phyloP scores from a whole-genome alignment of 1,140 invertebrate genomes.

The Lordiphosa clarofinis region DNA sequence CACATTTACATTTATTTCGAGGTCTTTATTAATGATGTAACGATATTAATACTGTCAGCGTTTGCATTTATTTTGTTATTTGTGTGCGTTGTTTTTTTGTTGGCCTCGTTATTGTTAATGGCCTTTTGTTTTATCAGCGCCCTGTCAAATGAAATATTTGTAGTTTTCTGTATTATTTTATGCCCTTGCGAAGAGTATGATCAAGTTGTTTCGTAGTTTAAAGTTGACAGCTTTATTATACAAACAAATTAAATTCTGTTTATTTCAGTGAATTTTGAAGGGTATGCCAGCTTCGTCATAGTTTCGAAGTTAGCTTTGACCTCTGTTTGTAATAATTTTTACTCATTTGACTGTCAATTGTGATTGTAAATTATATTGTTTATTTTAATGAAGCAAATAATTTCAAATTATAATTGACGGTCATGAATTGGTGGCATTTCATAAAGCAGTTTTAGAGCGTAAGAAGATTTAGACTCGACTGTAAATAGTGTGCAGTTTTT shows the following conservation, averaged over 20 bases:
- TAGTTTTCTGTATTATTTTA: conserved; percentile 26
- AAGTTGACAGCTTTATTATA: no score
- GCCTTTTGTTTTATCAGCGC: conserved; percentile 29
- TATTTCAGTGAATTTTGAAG: no score
- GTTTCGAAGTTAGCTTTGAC: no score
- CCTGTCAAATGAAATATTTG: conserved; percentile 37
- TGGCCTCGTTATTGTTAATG: conserved; percentile 51
- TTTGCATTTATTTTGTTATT: conserved; percentile 50
- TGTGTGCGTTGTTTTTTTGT: conserved; percentile 28
- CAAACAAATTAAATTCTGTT: no score
- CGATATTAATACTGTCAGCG: conserved; percentile 57
- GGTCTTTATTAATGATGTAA: conserved; percentile 53
- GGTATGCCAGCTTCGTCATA: conserved; percentile 10
- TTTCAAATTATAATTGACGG: conserved; percentile 30
- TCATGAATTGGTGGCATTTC: conserved; percentile 1
- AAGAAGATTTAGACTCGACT: no score
- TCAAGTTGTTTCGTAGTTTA: no score
- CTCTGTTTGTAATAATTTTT: conserved; percentile 20
- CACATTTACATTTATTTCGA: conserved; percentile 37
- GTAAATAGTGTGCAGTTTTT: no score
- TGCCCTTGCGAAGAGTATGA: neutral
- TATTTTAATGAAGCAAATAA: no score
- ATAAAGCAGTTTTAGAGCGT: no score
- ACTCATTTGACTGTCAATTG: conserved; percentile 36
- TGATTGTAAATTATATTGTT: conserved; percentile 30